These are phyloP conservation scores for Papilio helenus DNA, from an alignment of 1,140 invertebrate species.

Conservation along the genomic window DNA sequence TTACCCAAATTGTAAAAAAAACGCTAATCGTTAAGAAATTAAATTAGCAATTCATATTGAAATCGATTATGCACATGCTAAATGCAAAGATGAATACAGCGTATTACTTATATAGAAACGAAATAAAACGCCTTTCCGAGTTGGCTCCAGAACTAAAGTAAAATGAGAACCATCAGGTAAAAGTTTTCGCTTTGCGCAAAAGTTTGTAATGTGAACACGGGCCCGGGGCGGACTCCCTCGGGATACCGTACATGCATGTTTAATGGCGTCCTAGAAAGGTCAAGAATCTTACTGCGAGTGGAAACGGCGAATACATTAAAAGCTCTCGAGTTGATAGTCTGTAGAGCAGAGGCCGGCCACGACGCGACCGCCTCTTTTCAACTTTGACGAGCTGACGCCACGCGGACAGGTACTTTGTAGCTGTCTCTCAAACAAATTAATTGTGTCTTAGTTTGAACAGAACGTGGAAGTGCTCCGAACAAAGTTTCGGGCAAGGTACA, in stretches of 20 bases:
- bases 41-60: too few relatives aligned
- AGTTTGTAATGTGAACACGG: slow-evolving; percentile 69
- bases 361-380: slow-evolving; percentile 62
- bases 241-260: slow-evolving; percentile 73
- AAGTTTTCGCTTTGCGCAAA: slow-evolving; percentile 75
- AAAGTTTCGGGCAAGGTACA: slow-evolving; percentile 68
- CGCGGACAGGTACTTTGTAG: slow-evolving; percentile 73
- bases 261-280: slow-evolving; percentile 78
- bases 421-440: slow-evolving; percentile 79
- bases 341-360: slow-evolving; percentile 48
- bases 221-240: slow-evolving; percentile 61
- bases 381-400: slow-evolving; percentile 64
- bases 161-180: slow-evolving; percentile 66
- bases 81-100: too few relatives aligned
- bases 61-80: too few relatives aligned
- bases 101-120: not conserved
- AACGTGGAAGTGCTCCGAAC: slow-evolving; percentile 65
- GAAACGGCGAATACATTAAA: slow-evolving; percentile 76
- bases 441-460: slow-evolving; percentile 70
- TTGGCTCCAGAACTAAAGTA: slow-evolving; percentile 60
- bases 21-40: too few relatives aligned
- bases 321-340: slow-evolving; percentile 59
- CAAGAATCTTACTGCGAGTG: slow-evolving; percentile 69
- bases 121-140: slow-evolving; percentile 42
- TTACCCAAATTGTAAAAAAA: too few relatives aligned